phyloP scores from a whole-genome alignment of 2,888 invertebrate genomes.

The Dorcus parallelipipedus region DNA sequence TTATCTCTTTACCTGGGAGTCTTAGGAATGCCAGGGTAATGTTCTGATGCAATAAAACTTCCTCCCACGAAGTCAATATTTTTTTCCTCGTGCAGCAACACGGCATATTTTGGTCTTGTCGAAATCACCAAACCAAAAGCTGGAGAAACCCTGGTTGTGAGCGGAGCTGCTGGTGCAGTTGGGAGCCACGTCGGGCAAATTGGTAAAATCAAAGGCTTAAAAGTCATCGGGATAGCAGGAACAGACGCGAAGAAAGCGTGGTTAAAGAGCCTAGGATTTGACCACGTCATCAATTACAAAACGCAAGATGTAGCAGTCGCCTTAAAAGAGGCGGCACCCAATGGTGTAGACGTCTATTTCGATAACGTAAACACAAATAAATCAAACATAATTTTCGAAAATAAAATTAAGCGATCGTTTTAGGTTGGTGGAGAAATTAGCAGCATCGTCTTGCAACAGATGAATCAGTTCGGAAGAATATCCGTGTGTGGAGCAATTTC shows the following conservation, averaged over 20 bases:
- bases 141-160: slow-evolving; percentile 72
- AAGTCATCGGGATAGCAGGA: slow-evolving; percentile 69
- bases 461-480: slow-evolving; percentile 61
- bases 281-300: slow-evolving; percentile 72
- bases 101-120: slow-evolving; percentile 71
- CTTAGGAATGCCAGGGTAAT: slow-evolving; percentile 64
- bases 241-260: slow-evolving; percentile 67
- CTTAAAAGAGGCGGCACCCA: slow-evolving; percentile 60
- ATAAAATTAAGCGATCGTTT: slow-evolving; percentile 1
- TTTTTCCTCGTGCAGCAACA: slow-evolving; percentile 53
- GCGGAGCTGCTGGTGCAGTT: slow-evolving; percentile 74
- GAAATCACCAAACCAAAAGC: slow-evolving; percentile 67
- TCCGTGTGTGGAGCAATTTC: slow-evolving; percentile 66
- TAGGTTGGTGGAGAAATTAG: slow-evolving; percentile 65
- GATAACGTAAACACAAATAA: slow-evolving; percentile 56
- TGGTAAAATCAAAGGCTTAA: slow-evolving; percentile 67
- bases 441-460: slow-evolving; percentile 56
- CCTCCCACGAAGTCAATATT: background rate
- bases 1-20: slow-evolving; percentile 60
- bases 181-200: slow-evolving; percentile 77
- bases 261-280: slow-evolving; percentile 65
- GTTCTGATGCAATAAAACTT: background rate
- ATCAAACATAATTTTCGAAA: slow-evolving; percentile 43
- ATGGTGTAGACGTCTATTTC: slow-evolving; percentile 19
- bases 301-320: slow-evolving; percentile 53